Base-by-base conservation (phyloP, 1,140 invertebrate genomes). In the Zaprionus capensis region DNA sequence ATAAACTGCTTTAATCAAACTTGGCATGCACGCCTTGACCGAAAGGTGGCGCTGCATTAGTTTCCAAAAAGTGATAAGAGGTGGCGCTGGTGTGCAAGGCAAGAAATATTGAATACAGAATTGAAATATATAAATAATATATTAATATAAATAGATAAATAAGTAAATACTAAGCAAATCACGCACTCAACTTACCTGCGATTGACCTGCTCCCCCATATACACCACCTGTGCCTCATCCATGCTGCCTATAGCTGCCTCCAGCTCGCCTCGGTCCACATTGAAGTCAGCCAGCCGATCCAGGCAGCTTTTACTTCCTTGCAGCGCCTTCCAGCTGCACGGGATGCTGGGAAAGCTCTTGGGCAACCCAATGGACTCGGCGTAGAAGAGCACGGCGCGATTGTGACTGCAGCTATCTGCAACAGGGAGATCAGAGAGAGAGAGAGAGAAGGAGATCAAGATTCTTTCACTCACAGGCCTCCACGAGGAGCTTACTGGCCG, bases 341-440 rank as follows among this genome's bases (percentile, higher is more conserved):
- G 69, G 9, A 91, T 67, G 0, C 76, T 57, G 2, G 91, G 88
- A 68, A 92, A 92, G 36, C 78, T 91, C 15, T 51, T 64, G 0
- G 88, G 80, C 59, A 91, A 14, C 1, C 79, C 85, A 36, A 92
- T 79, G 1, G 91, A 90, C 38, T 92, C 91, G 0, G 91, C 91
- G 55, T 82, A 92, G 2, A 92, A 78, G 15, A 85, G 28, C 7
- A 92, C 91, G 1, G 91, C 91, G 0, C 91, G 78, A 56, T 92
- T 91, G 46, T 92, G 91, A 66, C 91, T 92, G 66, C 91, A 92
- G 69, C 91, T 92, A 41, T 92, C 91, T 92, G 28, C 12, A 17
- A 41, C 15, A 17, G 22, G 11, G 0, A 44, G 31, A 36, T 49
- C 5, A 1, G 12, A 17, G 22, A 28, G 24, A 17, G 6, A 26